Base-by-base conservation (phyloP, 2,797 vertebrate species). In the Anguilla megastoma region DNA sequence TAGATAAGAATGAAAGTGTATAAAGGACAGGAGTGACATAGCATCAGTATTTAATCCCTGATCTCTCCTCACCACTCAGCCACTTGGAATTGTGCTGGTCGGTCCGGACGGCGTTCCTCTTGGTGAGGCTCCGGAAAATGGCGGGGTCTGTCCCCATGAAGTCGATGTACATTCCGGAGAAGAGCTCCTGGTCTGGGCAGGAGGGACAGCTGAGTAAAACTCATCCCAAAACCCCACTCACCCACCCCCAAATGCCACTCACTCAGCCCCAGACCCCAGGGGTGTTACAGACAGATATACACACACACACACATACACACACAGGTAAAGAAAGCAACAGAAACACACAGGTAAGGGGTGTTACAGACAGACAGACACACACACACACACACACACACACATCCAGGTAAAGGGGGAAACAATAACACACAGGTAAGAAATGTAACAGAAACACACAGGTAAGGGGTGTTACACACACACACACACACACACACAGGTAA, bases 71-170 rank as follows among this genome's bases (percentile, higher is more conserved):
- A 99, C 98, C 98, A 89, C 98, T 99, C 2, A 99, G 96, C 98
- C 98, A 99, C 91, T 99, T 99, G 21, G 98, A 99, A 93, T 99
- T 99, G 94, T 99, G 98, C 88, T 99, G 98, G 92, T 99, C 98
- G 0, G 98, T 99, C 91, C 98, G 94, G 90, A 99, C 98, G 0
- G 98, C 97, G 84, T 99, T 99, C 87, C 97, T 97, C 91, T 91
- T 97, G 86, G 98, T 99, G 91, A 99, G 95, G 92, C 98, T 99
- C 93, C 98, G 97, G 93, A 99, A 99, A 95, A 99, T 98, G 91
- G 98, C 98, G 0, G 98, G 97, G 90, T 99, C 98, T 0, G 98
- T 99, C 89, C 98, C 98, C 98, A 99, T 99, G 95, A 99, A 99
- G 96, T 99, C 98, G 84, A 99, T 99, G 92, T 98, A 99, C 97